These are phyloP conservation scores for Kryptolebias marmoratus DNA, from an alignment of 2,113 vertebrate genomes.

Conservation along the genomic window DNA sequence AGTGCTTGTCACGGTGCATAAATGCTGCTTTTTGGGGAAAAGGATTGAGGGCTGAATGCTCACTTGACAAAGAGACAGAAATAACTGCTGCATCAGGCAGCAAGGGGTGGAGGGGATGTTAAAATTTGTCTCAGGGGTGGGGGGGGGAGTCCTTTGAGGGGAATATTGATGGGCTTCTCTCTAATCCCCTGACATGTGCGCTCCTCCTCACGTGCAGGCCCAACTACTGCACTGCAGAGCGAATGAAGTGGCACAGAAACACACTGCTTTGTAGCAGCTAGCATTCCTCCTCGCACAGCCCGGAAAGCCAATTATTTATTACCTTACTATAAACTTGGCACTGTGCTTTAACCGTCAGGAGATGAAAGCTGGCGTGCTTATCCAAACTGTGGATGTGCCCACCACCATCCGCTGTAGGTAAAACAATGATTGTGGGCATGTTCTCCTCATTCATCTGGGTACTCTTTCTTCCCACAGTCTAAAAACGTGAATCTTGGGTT, in stretches of 20 bases:
- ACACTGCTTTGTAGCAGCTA: conserved; percentile 40
- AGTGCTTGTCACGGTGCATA: conserved; percentile 27
- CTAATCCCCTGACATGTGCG: conserved; percentile 64
- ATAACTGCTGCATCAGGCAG: conserved; percentile 32
- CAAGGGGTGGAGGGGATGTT: conserved; percentile 1
- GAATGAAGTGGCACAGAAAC: conserved; percentile 45
- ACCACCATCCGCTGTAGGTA: no score
- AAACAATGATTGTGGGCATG: no score
- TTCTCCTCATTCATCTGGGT: no score
- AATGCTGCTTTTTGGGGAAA: conserved; percentile 39
- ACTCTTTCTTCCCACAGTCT: no score
- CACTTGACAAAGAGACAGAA: conserved; percentile 35
- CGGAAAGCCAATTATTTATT: conserved; percentile 20
- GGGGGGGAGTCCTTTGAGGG: conserved; percentile 4
- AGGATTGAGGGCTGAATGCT: conserved; percentile 36
- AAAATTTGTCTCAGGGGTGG: conserved; percentile 23
- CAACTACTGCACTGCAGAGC: conserved; percentile 54
- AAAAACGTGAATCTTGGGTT: no score
- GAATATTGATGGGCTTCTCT: conserved; percentile 33
- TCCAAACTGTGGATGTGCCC: no score
- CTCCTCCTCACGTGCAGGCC: conserved; percentile 61
- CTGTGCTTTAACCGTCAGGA: background rate
- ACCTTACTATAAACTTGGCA: background rate
- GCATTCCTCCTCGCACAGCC: conserved; percentile 22
- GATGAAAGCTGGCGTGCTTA: background rate